Evolutionary conservation across 2,113 vertebrate genomes (phyloP), one percentile per base, ranked within the genome.

Genomic region (Rhinoptilus africanus): DNA sequence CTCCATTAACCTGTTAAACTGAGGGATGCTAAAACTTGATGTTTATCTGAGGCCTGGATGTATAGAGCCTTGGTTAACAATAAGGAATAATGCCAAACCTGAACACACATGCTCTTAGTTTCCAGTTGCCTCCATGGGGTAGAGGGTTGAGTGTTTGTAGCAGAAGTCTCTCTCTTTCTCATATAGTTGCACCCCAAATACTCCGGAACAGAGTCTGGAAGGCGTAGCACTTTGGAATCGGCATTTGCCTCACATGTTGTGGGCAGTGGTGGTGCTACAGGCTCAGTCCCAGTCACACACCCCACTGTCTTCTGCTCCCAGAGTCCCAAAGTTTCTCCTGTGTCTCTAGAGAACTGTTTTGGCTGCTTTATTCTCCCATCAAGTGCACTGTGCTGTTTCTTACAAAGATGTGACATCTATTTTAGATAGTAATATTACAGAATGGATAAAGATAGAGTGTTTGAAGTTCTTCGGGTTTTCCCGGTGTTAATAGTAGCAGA

Each of bases 401-500:
- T 56, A 63, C 26, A 43, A 77, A 85, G 59, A 50, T 6, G 23
- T 7, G 63, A 50, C 22, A 26, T 20, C 28, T 85, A 47, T 89
- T 92, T 93, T 41, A 37, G 54, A 43, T 32, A 90, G 37, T 72
- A 43, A 48, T 88, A 82, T 56, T 75, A 37, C 47, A 67, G 80
- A 75, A 80, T 43, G 1, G 32, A 81, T 88, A 72, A 82, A 85
- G 48, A 76, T 62, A 68, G 0, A 6, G 32, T 2, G 4, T 74
- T 91, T 88, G 77, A 82, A 84, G 30, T 76, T 94, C 48, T 90
- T 48, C 56, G 51, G 71, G 10, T 69, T 94, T 95, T 80, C 30
- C 35, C 7, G 3, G 64, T 47, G 66, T 88, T 97, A 89, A 76
- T 48, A 75, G 71, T 54, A 89, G 84, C 93, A 96, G 89, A 97